These are phyloP conservation scores for Brachypterus glaber DNA, from an alignment of 2,888 invertebrate species.

Conservation along the genomic window DNA sequence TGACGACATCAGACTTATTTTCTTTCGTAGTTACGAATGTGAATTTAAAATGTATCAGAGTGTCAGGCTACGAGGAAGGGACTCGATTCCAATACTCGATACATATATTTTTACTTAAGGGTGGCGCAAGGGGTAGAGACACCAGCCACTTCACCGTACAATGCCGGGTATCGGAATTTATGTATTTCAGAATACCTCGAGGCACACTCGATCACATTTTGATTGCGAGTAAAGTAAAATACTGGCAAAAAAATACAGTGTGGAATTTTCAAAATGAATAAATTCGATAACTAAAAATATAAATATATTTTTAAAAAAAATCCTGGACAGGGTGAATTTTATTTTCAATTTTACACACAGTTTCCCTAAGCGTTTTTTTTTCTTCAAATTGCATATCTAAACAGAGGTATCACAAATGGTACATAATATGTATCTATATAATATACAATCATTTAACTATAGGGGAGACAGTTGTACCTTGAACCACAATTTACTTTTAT, in stretches of 20 bases:
- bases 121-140: constrained; percentile 32
- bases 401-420: too few relatives aligned
- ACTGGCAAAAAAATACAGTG: constrained; percentile 22
- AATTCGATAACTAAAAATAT: too few relatives aligned
- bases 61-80: constrained; percentile 31
- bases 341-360: too few relatives aligned
- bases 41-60: constrained; percentile 41
- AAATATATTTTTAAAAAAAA: too few relatives aligned
- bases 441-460: too few relatives aligned
- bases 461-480: too few relatives aligned
- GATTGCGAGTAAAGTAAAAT: constrained; percentile 34
- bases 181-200: constrained; percentile 40
- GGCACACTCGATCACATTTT: constrained; percentile 39
- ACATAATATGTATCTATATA: too few relatives aligned
- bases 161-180: constrained; percentile 38
- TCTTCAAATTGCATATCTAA: too few relatives aligned
- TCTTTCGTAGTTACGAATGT: constrained; percentile 35
- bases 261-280: too few relatives aligned
- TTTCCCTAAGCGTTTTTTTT: too few relatives aligned
- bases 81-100: constrained; percentile 41
- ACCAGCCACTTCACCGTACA: constrained; percentile 21
- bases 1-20: constrained; percentile 29
- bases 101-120: constrained; percentile 44
- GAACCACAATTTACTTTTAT: too few relatives aligned
- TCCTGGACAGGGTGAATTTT: too few relatives aligned